phyloP scores from a whole-genome alignment of 2,113 vertebrate species.

The Poeciliopsis turrubarensis region DNA sequence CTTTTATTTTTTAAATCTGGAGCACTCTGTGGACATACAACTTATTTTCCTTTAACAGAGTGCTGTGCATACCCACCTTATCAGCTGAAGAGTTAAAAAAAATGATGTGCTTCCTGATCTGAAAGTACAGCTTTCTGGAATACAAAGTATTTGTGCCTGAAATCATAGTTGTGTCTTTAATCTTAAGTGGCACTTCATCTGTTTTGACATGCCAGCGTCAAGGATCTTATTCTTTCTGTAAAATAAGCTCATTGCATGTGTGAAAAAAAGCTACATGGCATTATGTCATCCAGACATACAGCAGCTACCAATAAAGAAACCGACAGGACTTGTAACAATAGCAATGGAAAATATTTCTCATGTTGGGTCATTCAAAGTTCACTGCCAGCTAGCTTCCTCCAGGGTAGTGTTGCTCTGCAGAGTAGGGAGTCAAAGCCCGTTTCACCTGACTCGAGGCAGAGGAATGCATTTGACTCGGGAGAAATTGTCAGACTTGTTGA shows the following conservation, averaged over 20 bases:
- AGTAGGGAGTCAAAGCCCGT: slow-evolving; percentile 34
- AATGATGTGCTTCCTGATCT: neutral
- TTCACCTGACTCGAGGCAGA: slow-evolving; percentile 46
- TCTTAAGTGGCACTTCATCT: neutral
- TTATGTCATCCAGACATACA: neutral
- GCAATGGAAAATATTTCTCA: slow-evolving; percentile 63
- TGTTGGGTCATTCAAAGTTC: slow-evolving; percentile 69
- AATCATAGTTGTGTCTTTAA: neutral
- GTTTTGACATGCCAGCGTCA: neutral
- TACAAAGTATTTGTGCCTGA: neutral
- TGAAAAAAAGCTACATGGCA: neutral
- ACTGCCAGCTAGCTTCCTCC: slow-evolving; percentile 60
- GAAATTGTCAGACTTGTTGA: slow-evolving; percentile 55
- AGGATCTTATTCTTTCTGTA: neutral
- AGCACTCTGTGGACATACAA: neutral
- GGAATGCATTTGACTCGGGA: slow-evolving; percentile 68
- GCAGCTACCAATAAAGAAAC: slow-evolving; percentile 12
- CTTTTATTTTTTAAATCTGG: neutral
- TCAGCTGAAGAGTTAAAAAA: neutral
- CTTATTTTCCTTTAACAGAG: slow-evolving; percentile 23
- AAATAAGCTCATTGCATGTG: neutral
- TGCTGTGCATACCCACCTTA: neutral
- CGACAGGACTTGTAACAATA: slow-evolving; percentile 49
- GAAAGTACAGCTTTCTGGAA: neutral
- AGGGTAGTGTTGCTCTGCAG: slow-evolving; percentile 27